phyloP scores from a whole-genome alignment of 2,888 invertebrate genomes.

The Hypena proboscidalis region DNA sequence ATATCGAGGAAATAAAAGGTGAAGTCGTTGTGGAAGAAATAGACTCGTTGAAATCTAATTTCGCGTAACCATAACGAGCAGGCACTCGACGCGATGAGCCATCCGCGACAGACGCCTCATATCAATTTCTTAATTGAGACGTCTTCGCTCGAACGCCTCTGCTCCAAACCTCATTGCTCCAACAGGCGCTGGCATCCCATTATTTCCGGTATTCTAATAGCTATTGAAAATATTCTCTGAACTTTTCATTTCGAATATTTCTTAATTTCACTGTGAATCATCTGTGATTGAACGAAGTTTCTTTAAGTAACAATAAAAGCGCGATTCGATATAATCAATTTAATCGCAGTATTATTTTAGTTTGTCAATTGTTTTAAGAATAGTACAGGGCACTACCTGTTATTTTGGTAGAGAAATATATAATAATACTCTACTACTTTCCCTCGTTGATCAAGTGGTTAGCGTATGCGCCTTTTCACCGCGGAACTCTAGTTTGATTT shows the following conservation, averaged over 20 bases:
- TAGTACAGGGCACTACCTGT: too few relatives aligned
- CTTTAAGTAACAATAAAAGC: too few relatives aligned
- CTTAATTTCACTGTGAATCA: too few relatives aligned
- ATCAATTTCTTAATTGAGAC: slow-evolving; percentile 82
- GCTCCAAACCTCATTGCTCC: slow-evolving; percentile 57
- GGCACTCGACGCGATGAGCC: slow-evolving; percentile 80
- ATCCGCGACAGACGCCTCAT: slow-evolving; percentile 81
- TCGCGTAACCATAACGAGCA: slow-evolving; percentile 82
- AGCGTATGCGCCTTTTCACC: too few relatives aligned
- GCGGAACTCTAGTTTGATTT: too few relatives aligned
- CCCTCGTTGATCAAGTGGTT: too few relatives aligned
- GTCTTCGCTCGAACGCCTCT: slow-evolving; percentile 63
- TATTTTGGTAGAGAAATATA: too few relatives aligned
- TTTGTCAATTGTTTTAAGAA: too few relatives aligned
- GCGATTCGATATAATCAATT: too few relatives aligned
- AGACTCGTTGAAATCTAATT: slow-evolving; percentile 86
- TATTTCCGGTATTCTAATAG: slow-evolving; percentile 42
- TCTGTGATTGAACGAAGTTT: too few relatives aligned
- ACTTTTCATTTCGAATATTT: slow-evolving; percentile 42
- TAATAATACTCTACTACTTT: too few relatives aligned
- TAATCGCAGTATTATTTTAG: too few relatives aligned
- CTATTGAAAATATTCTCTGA: slow-evolving; percentile 34
- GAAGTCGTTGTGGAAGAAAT: slow-evolving; percentile 66
- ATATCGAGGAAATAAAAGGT: slow-evolving; percentile 74
- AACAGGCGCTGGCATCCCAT: slow-evolving; percentile 29